Evolutionary conservation across 2,113 vertebrate species (phyloP).

Genomic region (Petromus typicus): DNA sequence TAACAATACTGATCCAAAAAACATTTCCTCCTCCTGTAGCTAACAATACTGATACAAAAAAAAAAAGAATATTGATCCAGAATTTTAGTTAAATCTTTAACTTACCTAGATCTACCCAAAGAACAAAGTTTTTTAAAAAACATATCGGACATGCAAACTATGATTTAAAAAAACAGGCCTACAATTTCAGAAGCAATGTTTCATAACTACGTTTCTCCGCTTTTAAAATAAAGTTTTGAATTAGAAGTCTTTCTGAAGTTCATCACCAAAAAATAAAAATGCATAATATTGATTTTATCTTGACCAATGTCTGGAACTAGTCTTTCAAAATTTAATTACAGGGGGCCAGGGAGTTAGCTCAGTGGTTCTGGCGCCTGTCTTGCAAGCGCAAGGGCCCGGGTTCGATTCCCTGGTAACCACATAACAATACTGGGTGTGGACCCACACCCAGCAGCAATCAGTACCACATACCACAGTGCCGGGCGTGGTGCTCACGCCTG

Average conservation of each 20-base stretch:
- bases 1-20: neutral
- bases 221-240: neutral
- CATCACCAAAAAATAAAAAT: slow-evolving; percentile 5
- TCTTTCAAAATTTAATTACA: slow-evolving; percentile 41
- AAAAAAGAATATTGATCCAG: neutral
- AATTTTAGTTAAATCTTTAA: slow-evolving; percentile 13
- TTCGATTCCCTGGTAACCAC: too few species aligned
- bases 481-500: too few species aligned
- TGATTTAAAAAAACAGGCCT: neutral
- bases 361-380: too few species aligned
- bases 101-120: neutral
- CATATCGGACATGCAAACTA: neutral
- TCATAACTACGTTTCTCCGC: neutral
- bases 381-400: too few species aligned
- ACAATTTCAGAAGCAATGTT: slow-evolving; percentile 2
- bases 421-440: too few species aligned
- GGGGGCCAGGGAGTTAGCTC: too few species aligned
- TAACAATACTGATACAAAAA: too few species aligned
- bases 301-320: neutral
- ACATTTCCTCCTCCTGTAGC: neutral
- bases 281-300: slow-evolving; percentile 6
- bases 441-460: too few species aligned
- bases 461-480: too few species aligned
- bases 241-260: slow-evolving; percentile 37
- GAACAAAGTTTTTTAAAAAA: neutral